A percentile compares a stretch with the other conserved stretches of the same genome.
Evolutionary conservation across 2,113 vertebrate genomes (phyloP).

Genomic region (Diadophis punctatus): DNA sequence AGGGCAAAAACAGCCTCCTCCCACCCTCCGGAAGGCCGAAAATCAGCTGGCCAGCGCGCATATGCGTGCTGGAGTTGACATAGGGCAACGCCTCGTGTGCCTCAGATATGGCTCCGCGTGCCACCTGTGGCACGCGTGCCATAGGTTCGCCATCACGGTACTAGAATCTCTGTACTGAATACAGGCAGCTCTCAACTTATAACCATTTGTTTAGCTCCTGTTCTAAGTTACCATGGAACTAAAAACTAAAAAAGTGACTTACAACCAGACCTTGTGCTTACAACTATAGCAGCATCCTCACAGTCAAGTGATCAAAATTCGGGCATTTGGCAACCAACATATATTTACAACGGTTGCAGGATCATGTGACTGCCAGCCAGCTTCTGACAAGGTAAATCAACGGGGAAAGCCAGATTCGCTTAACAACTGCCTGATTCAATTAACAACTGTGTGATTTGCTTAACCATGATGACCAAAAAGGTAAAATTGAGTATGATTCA

Average conservation of each 20-base stretch:
- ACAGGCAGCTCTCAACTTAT: neutral
- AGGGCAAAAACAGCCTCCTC: too few species aligned
- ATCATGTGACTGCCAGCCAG: neutral
- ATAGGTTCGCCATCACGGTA: too few species aligned
- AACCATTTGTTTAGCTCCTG: neutral
- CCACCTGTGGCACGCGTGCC: too few species aligned
- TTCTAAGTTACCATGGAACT: neutral
- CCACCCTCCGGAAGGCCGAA: too few species aligned
- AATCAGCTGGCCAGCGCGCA: too few species aligned
- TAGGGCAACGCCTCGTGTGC: too few species aligned
- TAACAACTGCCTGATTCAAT: neutral
- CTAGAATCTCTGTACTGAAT: neutral
- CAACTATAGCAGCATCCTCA: neutral
- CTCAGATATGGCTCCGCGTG: too few species aligned
- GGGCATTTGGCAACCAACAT: neutral
- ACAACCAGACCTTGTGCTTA: neutral
- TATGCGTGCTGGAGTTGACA: too few species aligned
- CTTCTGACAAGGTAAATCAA: neutral
- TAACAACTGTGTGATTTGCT: neutral
- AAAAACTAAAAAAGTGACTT: neutral
- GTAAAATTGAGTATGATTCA: neutral
- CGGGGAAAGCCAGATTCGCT: neutral
- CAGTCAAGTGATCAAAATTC: neutral
- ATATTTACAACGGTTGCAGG: neutral
- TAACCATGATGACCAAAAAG: neutral